Conservation (phyloP, 1,140 invertebrate species). For the Papilio machaon region DNA sequence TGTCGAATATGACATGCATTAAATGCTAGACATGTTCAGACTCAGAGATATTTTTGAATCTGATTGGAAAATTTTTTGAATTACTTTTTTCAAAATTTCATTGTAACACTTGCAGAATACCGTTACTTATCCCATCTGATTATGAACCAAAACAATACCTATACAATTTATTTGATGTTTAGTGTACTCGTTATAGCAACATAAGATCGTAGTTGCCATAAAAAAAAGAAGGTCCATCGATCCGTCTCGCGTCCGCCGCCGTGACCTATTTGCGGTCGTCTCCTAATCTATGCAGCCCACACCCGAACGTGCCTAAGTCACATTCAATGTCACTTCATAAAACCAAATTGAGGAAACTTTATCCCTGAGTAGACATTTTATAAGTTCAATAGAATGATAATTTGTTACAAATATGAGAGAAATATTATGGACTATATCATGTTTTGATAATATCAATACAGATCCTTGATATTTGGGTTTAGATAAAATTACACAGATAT, state of each 20-base stretch:
- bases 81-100: background rate
- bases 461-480: too few relatives aligned
- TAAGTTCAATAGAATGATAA: background rate
- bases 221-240: slow-evolving; percentile 34
- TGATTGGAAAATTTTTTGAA: background rate
- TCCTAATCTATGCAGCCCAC: slow-evolving; percentile 57
- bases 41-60: background rate
- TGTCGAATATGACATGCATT: slow-evolving; percentile 43
- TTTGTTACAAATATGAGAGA: background rate
- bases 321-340: slow-evolving; percentile 50
- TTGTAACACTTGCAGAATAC: background rate
- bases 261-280: slow-evolving; percentile 55
- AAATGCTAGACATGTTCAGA: slow-evolving; percentile 26
- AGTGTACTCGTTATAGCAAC: slow-evolving; percentile 30
- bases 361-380: slow-evolving; percentile 20
- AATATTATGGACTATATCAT: too few relatives aligned
- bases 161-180: background rate
- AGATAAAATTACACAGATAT: too few relatives aligned
- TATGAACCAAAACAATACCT: background rate
- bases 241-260: slow-evolving; percentile 32
- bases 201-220: slow-evolving; percentile 19
- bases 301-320: slow-evolving; percentile 46
- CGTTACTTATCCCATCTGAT: background rate
- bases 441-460: too few relatives aligned
- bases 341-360: slow-evolving; percentile 41